These are phyloP conservation scores for Stegostoma tigrinum DNA, from an alignment of 2,113 vertebrate species.

Conservation along the genomic window DNA sequence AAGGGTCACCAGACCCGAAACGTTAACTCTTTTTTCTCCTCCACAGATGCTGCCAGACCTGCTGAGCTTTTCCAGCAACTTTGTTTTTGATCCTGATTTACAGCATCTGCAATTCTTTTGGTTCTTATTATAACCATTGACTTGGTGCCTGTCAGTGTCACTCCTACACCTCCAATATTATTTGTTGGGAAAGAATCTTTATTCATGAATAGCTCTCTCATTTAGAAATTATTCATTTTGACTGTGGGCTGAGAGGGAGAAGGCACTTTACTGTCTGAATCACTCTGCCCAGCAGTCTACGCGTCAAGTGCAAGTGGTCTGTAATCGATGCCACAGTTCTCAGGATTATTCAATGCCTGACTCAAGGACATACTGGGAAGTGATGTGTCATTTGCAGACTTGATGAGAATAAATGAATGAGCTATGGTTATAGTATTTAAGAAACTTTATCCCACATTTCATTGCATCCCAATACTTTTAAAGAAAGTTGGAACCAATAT, in stretches of 20 bases:
- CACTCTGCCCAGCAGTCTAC: neutral
- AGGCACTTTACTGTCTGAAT: neutral
- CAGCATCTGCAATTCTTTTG: no score
- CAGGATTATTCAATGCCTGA: slow-evolving; percentile 8
- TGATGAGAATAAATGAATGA: slow-evolving; percentile 18
- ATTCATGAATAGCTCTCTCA: neutral
- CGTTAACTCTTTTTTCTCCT: no score
- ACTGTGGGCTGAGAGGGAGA: neutral
- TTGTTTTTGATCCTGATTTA: no score
- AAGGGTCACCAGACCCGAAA: no score
- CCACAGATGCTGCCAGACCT: no score
- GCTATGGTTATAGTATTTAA: neutral
- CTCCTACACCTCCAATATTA: neutral
- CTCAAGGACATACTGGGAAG: neutral
- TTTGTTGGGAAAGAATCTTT: neutral
- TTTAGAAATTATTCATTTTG: neutral
- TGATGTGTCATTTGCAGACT: slow-evolving; percentile 14
- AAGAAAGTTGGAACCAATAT: neutral
- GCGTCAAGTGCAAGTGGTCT: neutral
- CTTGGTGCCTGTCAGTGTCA: no score
- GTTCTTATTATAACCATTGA: neutral
- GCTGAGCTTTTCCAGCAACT: no score
- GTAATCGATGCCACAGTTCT: slow-evolving; percentile 22
- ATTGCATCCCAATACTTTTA: neutral
- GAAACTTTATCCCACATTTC: neutral